phyloP scores from a whole-genome alignment of 2,797 vertebrate genomes.

The Gallirallus australis region DNA sequence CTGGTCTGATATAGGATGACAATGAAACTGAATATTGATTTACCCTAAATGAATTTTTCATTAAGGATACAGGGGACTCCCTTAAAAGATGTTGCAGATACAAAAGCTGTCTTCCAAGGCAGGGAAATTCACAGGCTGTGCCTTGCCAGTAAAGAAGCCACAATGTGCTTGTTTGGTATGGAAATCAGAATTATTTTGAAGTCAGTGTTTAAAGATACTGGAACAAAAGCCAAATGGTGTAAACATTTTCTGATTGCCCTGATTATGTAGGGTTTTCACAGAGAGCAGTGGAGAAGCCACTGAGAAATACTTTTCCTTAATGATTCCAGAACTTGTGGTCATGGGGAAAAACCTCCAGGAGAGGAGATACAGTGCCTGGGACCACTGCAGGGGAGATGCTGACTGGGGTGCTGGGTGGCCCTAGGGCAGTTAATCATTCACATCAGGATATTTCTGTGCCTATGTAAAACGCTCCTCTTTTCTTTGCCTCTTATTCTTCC shows the following conservation, averaged over 20 bases:
- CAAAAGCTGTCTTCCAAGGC: background rate
- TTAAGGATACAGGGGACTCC: background rate
- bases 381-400: background rate
- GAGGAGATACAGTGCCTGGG: background rate
- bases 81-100: slow-evolving; percentile 24
- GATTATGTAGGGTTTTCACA: background rate
- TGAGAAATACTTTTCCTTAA: background rate
- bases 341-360: background rate
- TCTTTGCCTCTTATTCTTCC: background rate
- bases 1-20: background rate
- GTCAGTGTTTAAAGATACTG: background rate
- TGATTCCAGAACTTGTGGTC: background rate
- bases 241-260: background rate
- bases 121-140: background rate
- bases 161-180: background rate
- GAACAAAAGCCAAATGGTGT: background rate
- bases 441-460: background rate
- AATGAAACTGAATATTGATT: slow-evolving; percentile 26
- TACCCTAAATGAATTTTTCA: slow-evolving; percentile 37
- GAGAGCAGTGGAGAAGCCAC: background rate
- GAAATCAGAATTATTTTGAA: background rate
- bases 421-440: background rate
- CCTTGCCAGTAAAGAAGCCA: background rate
- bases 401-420: background rate
- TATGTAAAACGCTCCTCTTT: background rate